Conservation (phyloP, 2,797 vertebrate genomes). For the Eulemur coronatus region DNA sequence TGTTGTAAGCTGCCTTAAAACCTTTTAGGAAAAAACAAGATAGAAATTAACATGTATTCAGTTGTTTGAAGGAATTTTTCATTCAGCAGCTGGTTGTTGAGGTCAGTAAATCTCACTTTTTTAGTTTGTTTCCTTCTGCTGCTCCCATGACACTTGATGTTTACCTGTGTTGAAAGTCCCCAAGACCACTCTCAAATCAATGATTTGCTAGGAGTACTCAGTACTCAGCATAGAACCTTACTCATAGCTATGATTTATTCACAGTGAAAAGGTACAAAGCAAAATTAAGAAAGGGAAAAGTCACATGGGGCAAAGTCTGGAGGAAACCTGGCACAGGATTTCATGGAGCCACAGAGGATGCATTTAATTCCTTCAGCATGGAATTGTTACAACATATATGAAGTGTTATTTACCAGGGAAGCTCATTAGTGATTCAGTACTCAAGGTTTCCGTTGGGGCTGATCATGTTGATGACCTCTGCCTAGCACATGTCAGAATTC, state of each 20-base stretch:
- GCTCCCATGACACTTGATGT: background rate
- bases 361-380: background rate
- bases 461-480: background rate
- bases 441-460: background rate
- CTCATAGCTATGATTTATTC: background rate
- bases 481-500: background rate
- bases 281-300: background rate
- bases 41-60: constrained; percentile 3
- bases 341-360: background rate
- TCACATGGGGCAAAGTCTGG: background rate
- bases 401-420: background rate
- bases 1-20: constrained; percentile 12
- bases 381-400: background rate
- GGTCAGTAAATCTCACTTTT: background rate
- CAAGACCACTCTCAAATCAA: background rate
- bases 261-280: background rate
- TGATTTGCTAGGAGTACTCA: background rate
- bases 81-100: background rate
- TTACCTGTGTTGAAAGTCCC: background rate
- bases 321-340: background rate
- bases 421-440: background rate
- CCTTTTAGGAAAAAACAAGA: background rate
- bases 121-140: background rate
- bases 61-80: background rate
- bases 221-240: background rate